Conservation (phyloP, 1,140 invertebrate genomes). For the Brachionus rubens region DNA sequence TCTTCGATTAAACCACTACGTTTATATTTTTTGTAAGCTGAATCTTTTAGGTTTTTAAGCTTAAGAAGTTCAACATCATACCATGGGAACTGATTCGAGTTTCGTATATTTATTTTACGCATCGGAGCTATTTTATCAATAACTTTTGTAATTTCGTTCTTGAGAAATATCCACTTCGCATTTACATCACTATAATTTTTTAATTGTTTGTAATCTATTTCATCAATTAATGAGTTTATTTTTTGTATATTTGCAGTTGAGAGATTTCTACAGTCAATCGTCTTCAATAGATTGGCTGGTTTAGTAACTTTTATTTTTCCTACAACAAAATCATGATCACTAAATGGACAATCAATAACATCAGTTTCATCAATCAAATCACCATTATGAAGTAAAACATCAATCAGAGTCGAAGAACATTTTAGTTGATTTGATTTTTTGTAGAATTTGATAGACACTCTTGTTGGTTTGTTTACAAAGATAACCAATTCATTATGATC, state of each 20-base stretch:
- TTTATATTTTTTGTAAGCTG: too few species aligned
- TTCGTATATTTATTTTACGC: not conserved
- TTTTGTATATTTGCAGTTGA: not conserved
- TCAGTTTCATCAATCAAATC: not conserved
- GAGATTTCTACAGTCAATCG: not conserved
- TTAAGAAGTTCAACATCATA: too few species aligned
- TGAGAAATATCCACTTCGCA: not conserved
- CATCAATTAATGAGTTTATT: too few species aligned
- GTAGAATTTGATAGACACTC: too few species aligned
- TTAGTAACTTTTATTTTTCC: not conserved
- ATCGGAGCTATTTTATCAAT: not conserved
- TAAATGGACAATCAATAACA: too few species aligned
- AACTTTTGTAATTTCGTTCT: not conserved
- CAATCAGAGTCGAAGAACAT: not conserved
- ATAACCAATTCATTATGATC: not conserved
- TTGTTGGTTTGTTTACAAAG: not conserved
- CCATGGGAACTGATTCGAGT: not conserved
- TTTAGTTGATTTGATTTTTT: not conserved
- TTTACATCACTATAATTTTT: not conserved
- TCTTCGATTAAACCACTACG: too few species aligned
- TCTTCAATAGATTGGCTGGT: not conserved
- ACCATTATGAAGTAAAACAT: not conserved
- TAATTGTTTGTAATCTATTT: not conserved
- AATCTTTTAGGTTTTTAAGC: too few species aligned
- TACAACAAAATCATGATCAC: not conserved